phyloP scores from a whole-genome alignment of 2,113 vertebrate genomes.

The Pseudopipra pipra region DNA sequence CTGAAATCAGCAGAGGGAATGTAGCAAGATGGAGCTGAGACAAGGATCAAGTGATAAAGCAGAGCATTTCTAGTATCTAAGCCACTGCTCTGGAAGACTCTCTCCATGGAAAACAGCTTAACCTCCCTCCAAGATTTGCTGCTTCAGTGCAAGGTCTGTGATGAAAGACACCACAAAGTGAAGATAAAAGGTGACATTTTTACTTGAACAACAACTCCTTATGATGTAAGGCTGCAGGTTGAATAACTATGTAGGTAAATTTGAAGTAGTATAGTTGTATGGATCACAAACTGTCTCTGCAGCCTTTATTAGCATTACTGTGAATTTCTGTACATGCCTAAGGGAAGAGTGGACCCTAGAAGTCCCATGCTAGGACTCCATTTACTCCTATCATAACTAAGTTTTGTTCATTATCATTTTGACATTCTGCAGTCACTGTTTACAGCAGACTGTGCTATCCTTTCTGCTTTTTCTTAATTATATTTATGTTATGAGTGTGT shows the following conservation, averaged over 20 bases:
- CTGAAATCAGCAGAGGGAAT: background rate
- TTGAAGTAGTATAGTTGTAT: background rate
- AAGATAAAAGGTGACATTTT: background rate
- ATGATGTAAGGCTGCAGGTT: background rate
- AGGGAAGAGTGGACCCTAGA: background rate
- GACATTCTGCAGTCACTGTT: background rate
- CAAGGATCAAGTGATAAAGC: background rate
- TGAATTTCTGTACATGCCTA: background rate
- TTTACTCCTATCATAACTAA: background rate
- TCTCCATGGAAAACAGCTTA: background rate
- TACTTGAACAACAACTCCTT: background rate
- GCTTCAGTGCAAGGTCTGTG: background rate
- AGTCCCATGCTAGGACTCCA: background rate
- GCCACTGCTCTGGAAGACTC: background rate
- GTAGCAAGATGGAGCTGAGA: rapidly evolving
- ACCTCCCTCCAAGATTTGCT: background rate
- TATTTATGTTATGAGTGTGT: background rate
- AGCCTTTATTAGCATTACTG: background rate
- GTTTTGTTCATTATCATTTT: background rate
- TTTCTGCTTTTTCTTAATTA: background rate
- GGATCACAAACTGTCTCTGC: background rate
- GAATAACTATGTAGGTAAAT: background rate
- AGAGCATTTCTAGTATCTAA: background rate
- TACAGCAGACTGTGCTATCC: background rate
- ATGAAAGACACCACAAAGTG: background rate